These are phyloP conservation scores for Branchipolynoe longqiensis DNA, from an alignment of 2,888 invertebrate genomes.

Conservation along the genomic window DNA sequence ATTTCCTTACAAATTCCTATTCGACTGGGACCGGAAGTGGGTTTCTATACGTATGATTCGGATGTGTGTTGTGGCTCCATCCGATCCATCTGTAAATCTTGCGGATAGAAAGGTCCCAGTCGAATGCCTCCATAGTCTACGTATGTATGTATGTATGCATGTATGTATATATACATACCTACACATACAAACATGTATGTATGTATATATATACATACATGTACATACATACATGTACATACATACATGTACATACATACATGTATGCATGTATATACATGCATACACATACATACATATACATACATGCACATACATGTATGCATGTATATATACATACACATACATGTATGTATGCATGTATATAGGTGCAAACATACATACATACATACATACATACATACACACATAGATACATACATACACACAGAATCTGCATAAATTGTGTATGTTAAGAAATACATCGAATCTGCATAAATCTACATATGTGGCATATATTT, in stretches of 20 bases:
- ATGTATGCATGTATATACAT: not conserved
- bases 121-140: not conserved
- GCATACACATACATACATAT: not conserved
- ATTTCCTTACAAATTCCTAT: too few relatives aligned
- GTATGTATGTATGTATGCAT: not conserved
- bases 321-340: not conserved
- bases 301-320: not conserved
- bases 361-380: not conserved
- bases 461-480: too few relatives aligned
- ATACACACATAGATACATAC: not conserved
- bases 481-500: too few relatives aligned
- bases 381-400: not conserved
- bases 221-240: not conserved
- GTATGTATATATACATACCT: not conserved
- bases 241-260: not conserved
- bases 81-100: not conserved
- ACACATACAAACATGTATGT: not conserved
- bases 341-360: not conserved
- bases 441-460: too few relatives aligned
- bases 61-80: too few relatives aligned
- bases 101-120: too few relatives aligned
- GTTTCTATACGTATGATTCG: too few relatives aligned
- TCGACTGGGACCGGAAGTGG: too few relatives aligned
- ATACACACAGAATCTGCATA: not conserved
- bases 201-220: too few relatives aligned